Percentiles rank a stretch among this genome's conserved stretches.
These are phyloP conservation scores for Falco peregrinus DNA, from an alignment of 2,797 vertebrate species.

Conservation along the genomic window DNA sequence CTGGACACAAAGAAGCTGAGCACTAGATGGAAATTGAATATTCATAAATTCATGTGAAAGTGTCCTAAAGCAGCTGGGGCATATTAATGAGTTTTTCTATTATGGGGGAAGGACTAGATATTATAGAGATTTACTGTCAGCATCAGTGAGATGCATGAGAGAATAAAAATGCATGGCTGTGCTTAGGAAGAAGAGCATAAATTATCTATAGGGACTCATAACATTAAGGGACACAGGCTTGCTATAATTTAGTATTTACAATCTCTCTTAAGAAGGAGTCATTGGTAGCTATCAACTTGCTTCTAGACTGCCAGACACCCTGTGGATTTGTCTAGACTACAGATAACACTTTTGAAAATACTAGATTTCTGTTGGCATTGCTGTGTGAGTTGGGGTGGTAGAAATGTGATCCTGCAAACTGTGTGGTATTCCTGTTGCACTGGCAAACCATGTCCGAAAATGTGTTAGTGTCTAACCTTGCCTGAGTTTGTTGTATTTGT, in stretches of 20 bases:
- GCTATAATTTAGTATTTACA: neutral
- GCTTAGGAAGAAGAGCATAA: neutral
- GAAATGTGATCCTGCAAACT: neutral
- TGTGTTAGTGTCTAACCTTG: neutral
- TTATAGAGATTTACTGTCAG: constrained; percentile 26
- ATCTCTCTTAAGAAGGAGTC: neutral
- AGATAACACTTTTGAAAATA: neutral
- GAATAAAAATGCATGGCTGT: neutral
- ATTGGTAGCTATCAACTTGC: neutral
- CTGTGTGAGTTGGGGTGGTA: neutral
- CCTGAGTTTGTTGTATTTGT: neutral
- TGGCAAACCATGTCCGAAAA: neutral
- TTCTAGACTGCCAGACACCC: neutral
- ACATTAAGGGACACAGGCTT: neutral
- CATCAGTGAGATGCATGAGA: neutral
- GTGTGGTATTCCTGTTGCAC: neutral
- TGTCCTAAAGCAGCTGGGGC: constrained; percentile 50
- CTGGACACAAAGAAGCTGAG: constrained; percentile 39
- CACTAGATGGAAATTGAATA: constrained; percentile 55
- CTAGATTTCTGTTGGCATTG: neutral
- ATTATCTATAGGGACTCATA: neutral
- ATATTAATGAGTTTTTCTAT: constrained; percentile 59
- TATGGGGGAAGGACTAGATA: neutral
- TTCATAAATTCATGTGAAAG: constrained; percentile 55
- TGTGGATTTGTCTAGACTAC: constrained; percentile 11